Base-by-base conservation (phyloP, 2,797 vertebrate genomes). In the Perodicticus potto region DNA sequence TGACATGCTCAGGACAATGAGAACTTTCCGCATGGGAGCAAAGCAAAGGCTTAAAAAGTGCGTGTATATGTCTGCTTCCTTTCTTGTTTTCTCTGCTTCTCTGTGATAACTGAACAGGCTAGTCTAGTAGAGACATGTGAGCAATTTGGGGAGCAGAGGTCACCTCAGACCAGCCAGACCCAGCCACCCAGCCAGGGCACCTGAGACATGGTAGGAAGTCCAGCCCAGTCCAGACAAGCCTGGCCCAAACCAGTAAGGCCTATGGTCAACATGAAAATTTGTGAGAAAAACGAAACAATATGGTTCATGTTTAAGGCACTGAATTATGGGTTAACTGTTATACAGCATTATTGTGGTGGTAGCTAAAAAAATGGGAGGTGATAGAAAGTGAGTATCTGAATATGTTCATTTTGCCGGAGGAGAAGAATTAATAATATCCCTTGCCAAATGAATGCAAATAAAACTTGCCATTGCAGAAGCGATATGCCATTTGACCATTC, bases 371-470 rank as follows among this genome's bases (percentile, higher is more conserved):
- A 77, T 22, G 34, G 53, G 67, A 81, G n/a, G 27, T 40, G 20
- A 53, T 27, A 49, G 22, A 70, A 78, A 34, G 9, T 89, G 55
- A 94, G 25, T 83, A 83, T 45, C 43, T 76, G 17, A 55, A 59
- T 5, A 3, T 22, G 27, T 76, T 83, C 53, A 17, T 11, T 43
- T 59, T 70, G 34, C 37, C 27, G 70, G 76, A 61, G 80, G 40
- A 80, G 9, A 91, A 80, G 9, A 91, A 95, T 72, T 73, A 95
- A 70, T 77, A 69, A 83, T 81, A 45, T 4, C 32, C 57, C 19
- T 91, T 53, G 40, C 32, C 34, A 90, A 96, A 86, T 55, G 63
- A 73, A 20, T 37, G 77, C 45, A 82, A 94, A 72, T 53, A 55
- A 82, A 89, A n/a, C 22, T 74, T 73, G 16, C 11, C 45, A 74